A percentile compares a stretch with the other conserved stretches of the same genome.
Evolutionary conservation across 2,113 vertebrate genomes (phyloP).

Genomic region (Crocuta crocuta): DNA sequence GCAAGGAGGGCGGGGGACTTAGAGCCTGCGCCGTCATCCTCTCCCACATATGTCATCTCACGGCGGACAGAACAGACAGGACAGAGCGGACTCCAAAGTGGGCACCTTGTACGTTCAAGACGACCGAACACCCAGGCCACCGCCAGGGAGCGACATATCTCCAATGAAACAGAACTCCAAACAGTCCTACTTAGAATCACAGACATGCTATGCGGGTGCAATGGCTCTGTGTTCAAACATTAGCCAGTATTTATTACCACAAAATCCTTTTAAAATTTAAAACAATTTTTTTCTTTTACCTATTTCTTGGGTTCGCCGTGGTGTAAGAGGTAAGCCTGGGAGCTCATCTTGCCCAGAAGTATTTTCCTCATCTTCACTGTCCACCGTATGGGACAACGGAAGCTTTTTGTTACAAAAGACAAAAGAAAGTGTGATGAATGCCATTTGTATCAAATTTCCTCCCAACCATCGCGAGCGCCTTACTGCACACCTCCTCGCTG

Average conservation of each 20-base stretch:
- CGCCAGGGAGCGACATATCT: background rate
- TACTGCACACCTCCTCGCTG: background rate
- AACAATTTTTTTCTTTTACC: slow-evolving; percentile 74
- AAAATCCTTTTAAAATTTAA: background rate
- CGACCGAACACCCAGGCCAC: background rate
- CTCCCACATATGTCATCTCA: background rate
- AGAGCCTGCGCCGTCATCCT: background rate
- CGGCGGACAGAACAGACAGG: background rate
- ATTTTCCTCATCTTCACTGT: slow-evolving; percentile 56
- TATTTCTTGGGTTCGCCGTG: slow-evolving; percentile 50
- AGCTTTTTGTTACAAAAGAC: slow-evolving; percentile 68
- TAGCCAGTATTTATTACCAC: background rate
- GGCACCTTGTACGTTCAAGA: background rate
- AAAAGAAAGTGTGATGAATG: background rate
- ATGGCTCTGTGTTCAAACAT: background rate
- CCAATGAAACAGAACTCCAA: background rate
- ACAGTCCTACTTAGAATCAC: background rate
- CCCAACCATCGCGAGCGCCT: background rate
- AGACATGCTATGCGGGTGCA: background rate
- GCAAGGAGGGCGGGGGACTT: rapidly evolving
- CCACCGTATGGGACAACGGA: background rate
- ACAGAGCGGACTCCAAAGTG: background rate
- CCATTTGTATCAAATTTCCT: background rate
- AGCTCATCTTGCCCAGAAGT: slow-evolving; percentile 58
- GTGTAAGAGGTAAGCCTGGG: background rate